Evolutionary conservation across 2,113 vertebrate genomes (phyloP).

Genomic region (Saguinus imperator): DNA sequence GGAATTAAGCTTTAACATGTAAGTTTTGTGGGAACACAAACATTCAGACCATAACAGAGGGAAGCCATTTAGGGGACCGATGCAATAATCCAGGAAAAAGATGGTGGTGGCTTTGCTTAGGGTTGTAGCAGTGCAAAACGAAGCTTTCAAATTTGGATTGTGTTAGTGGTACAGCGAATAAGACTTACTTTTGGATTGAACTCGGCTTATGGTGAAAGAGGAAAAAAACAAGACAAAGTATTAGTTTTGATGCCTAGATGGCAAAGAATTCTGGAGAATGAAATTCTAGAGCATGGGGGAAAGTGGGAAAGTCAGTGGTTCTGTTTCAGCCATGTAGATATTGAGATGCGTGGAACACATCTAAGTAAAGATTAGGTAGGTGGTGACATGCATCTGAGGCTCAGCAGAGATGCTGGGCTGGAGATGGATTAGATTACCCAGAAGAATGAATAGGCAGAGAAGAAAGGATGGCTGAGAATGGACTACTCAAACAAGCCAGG

Average conservation of each 20-base stretch:
- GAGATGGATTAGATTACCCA: background rate
- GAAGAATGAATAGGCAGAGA: background rate
- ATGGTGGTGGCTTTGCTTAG: background rate
- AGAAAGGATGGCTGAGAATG: background rate
- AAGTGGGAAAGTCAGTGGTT: background rate
- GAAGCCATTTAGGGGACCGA: background rate
- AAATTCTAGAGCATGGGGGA: background rate
- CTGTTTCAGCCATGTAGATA: background rate
- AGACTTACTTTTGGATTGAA: background rate
- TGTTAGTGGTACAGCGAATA: background rate
- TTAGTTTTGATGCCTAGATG: background rate
- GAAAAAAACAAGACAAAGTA: background rate
- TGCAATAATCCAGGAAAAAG: background rate
- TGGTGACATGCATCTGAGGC: background rate
- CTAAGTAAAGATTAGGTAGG: background rate
- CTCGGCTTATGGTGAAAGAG: background rate
- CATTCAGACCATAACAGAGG: background rate
- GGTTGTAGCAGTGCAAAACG: background rate
- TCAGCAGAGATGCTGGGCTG: background rate
- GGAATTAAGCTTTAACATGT: background rate
- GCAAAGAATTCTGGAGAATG: background rate
- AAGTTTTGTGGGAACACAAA: background rate
- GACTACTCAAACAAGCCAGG: background rate
- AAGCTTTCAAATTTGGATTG: background rate
- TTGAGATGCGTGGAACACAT: background rate